These are phyloP conservation scores for Austrofundulus limnaeus DNA, from an alignment of 2,113 vertebrate species.

Conservation along the genomic window DNA sequence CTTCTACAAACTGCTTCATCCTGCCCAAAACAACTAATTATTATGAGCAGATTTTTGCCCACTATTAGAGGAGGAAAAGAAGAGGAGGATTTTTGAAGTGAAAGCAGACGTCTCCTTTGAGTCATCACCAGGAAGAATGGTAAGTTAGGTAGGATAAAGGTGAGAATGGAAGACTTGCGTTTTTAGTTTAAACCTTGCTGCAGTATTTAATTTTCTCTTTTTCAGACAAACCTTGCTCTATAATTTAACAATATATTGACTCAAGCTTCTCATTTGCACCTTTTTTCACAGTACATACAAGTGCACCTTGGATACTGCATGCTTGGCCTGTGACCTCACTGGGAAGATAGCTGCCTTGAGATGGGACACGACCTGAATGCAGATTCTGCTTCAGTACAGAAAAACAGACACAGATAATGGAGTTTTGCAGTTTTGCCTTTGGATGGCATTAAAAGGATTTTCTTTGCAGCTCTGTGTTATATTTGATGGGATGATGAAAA, in stretches of 20 bases:
- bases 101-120: constrained; percentile 42
- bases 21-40: constrained; percentile 37
- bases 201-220: constrained; percentile 44
- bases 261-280: constrained; percentile 30
- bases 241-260: constrained; percentile 58
- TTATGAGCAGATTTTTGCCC: constrained; percentile 11
- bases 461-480: constrained; percentile 15
- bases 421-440: constrained; percentile 30
- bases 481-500: constrained; percentile 29
- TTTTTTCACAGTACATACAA: constrained; percentile 15
- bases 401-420: constrained; percentile 31
- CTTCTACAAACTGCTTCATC: constrained; percentile 36
- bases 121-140: constrained; percentile 31
- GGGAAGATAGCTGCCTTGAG: constrained; percentile 36
- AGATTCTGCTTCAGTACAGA: constrained; percentile 41
- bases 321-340: constrained; percentile 50
- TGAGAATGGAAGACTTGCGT: constrained; percentile 40
- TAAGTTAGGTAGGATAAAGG: constrained; percentile 34
- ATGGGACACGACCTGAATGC: constrained; percentile 48
- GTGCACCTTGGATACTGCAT: constrained; percentile 13
- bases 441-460: constrained; percentile 47
- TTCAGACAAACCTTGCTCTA: constrained; percentile 46
- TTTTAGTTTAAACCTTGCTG: constrained; percentile 20
- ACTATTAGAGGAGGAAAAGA: constrained; percentile 12
- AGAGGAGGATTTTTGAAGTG: constrained; percentile 40